Base-by-base conservation (phyloP, 1,140 invertebrate species). In the Euwallacea similis region DNA sequence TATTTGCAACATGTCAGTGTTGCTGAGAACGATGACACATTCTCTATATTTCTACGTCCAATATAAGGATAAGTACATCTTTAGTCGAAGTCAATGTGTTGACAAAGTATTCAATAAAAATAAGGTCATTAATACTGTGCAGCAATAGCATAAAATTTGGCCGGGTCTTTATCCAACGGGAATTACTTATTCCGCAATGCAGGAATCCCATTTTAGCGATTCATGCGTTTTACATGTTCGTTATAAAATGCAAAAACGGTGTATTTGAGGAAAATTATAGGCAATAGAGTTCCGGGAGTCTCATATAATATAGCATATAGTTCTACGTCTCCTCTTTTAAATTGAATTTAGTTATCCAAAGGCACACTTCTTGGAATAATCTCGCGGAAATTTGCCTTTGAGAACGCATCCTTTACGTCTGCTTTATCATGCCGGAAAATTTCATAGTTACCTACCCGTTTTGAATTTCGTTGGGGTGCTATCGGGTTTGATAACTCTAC, bases 311-410 rank as follows among this genome's bases (percentile, higher is more conserved):
- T 66, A 41, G 55, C 21, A 55, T 66, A 63, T 11, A 42, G 46
- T 64, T 47, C 62, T 47, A 66, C 42, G 10, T 66, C 46, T 66
- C 64, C 13, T 55, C 62, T 66, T 64, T 46, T 63, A 50, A 63
- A 63, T 63, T 63, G 61, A 63, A 47, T 63, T 63, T 55, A 66
- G 64, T 10, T 66, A 63, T 41, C 47, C 64, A 54, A 66, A 55
- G 41, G 64, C 47, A 55, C 47, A 66, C 64, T 63, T 63, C 61
- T 66, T 66, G 47, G 64, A 66, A 66, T 66, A 55, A 55, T 66
- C 64, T 66, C 47, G n/a, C 21, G 50, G 64, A 66, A 66, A 55
- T 42, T 66, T 16, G 47, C 64, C 42, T 64, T 63, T 63, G 10
- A 63, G 33, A 63, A 63, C 47, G 61, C 61, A 63, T 63, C 21